Conservation (phyloP, 2,113 vertebrate species). For the Arvicanthis niloticus region DNA sequence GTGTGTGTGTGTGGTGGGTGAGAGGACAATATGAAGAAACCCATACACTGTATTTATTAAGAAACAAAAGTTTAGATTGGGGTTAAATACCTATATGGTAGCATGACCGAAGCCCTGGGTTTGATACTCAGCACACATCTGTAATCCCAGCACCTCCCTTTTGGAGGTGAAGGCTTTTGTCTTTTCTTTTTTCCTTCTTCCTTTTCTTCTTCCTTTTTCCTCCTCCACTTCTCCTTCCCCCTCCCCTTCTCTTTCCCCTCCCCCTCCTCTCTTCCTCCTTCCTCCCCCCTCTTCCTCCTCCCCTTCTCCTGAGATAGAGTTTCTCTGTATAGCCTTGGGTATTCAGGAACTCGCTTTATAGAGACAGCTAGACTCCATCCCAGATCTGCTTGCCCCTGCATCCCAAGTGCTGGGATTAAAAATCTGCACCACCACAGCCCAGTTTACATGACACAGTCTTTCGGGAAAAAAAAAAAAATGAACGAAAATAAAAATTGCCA, state of each 20-base stretch:
- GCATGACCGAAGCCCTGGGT: not conserved
- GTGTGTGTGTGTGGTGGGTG: not conserved
- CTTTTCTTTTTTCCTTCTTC: not conserved
- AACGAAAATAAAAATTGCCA: not conserved
- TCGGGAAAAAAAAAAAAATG: not conserved
- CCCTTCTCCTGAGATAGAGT: not conserved
- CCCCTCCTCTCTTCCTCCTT: not conserved
- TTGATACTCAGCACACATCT: not conserved
- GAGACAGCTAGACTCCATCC: not conserved
- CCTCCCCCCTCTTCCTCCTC: too few species aligned
- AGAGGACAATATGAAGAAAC: not conserved
- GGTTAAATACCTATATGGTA: not conserved
- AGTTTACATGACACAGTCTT: not conserved
- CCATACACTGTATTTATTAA: not conserved
- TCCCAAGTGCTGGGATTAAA: not conserved
- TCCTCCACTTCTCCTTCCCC: accelerated
- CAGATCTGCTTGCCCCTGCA: not conserved
- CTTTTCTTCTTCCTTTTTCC: not conserved
- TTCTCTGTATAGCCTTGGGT: not conserved
- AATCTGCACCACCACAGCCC: not conserved
- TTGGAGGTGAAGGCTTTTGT: not conserved
- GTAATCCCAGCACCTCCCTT: not conserved
- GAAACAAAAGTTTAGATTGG: not conserved
- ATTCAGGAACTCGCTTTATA: not conserved
- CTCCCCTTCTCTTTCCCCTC: too few species aligned